These are phyloP conservation scores for Zapornia atra DNA, from an alignment of 2,113 vertebrate genomes.

Conservation along the genomic window DNA sequence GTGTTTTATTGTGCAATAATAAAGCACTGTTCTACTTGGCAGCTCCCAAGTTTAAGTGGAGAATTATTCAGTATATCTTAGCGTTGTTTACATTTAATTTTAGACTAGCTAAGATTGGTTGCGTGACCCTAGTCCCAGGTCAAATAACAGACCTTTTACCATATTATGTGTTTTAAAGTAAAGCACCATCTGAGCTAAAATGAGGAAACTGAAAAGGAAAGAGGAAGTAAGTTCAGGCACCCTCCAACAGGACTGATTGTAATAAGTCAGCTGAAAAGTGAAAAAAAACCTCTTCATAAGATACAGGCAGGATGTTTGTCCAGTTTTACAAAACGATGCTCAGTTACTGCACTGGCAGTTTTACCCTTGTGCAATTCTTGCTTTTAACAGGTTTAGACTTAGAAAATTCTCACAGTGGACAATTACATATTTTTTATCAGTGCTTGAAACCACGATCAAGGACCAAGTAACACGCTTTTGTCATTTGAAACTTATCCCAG, in stretches of 20 bases:
- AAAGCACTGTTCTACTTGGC: conserved; percentile 34
- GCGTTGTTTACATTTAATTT: conserved; percentile 57
- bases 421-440: not conserved
- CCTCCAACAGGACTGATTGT: not conserved
- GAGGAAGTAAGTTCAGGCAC: conserved; percentile 60
- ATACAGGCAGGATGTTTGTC: conserved; percentile 51
- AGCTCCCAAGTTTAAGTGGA: not conserved
- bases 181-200: conserved; percentile 56
- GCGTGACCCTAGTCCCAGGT: conserved; percentile 51
- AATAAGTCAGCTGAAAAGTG: conserved; percentile 57
- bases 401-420: not conserved
- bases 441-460: not conserved
- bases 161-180: conserved; percentile 45
- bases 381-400: not conserved
- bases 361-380: not conserved
- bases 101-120: conserved; percentile 24
- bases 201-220: conserved; percentile 68
- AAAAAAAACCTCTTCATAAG: conserved; percentile 34
- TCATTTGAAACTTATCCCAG: not conserved
- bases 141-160: conserved; percentile 58
- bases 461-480: not conserved
- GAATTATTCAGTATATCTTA: conserved; percentile 20
- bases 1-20: conserved; percentile 9
- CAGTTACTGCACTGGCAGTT: not conserved
- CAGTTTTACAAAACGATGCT: not conserved